These are phyloP conservation scores for Cydia fagiglandana DNA, from an alignment of 1,140 invertebrate species.

Conservation along the genomic window DNA sequence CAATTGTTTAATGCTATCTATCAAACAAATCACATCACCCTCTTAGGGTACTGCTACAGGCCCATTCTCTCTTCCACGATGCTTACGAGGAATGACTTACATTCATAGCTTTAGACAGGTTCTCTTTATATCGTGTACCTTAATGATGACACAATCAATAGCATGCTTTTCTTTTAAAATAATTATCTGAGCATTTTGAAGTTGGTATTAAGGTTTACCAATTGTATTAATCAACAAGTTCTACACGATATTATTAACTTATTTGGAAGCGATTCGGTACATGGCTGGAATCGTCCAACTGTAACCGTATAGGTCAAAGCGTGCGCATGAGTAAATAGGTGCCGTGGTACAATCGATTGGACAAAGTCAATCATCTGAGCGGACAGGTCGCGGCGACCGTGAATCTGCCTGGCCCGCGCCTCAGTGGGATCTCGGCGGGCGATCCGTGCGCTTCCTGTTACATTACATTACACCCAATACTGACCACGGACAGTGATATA, in stretches of 20 bases:
- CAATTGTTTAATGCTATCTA: constrained; percentile 60
- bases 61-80: neutral
- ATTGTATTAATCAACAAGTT: neutral
- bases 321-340: constrained; percentile 60
- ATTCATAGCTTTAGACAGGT: no score
- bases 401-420: constrained; percentile 62
- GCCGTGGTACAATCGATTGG: constrained; percentile 72
- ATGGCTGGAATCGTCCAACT: constrained; percentile 26
- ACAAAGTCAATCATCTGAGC: constrained; percentile 72
- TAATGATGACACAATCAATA: no score
- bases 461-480: constrained; percentile 16
- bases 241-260: neutral
- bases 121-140: no score
- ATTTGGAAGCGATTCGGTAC: neutral
- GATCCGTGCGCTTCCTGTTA: constrained; percentile 61
- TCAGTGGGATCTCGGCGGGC: constrained; percentile 64
- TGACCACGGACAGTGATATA: constrained; percentile 34
- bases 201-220: neutral
- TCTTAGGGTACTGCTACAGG: neutral
- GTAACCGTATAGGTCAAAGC: constrained; percentile 46
- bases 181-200: neutral
- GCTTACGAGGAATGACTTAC: no score
- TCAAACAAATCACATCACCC: constrained; percentile 50
- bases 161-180: neutral
- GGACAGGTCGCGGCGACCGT: constrained; percentile 71